Conservation (phyloP, 1,140 invertebrate species). For the Orussus abietinus region DNA sequence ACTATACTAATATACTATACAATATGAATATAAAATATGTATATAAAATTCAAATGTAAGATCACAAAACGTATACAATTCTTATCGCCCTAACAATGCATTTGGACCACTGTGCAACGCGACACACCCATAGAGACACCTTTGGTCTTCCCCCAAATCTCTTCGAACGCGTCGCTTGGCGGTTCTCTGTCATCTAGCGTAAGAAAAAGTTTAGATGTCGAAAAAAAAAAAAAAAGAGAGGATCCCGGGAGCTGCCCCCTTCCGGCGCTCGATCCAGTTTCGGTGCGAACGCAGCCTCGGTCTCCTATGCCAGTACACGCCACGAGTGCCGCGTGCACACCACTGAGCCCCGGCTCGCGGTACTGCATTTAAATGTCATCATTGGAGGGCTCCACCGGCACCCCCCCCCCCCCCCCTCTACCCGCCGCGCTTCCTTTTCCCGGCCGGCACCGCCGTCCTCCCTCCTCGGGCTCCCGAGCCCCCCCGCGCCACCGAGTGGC, state of each 20-base stretch:
- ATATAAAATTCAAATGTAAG: too few species aligned
- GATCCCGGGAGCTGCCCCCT: neutral
- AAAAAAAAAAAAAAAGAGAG: constrained; percentile 7
- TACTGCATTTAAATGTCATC: constrained; percentile 57
- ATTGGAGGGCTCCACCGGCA: constrained; percentile 47
- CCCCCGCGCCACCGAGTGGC: constrained; percentile 26
- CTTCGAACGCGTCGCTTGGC: too few species aligned
- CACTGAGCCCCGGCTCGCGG: constrained; percentile 48
- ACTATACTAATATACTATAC: too few species aligned
- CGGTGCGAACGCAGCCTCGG: neutral
- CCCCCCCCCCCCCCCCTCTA: neutral
- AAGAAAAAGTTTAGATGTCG: neutral
- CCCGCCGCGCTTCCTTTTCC: neutral
- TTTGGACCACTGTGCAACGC: too few species aligned
- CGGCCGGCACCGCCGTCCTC: constrained; percentile 30
- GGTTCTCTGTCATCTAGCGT: too few species aligned
- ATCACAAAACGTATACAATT: too few species aligned
- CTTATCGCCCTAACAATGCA: too few species aligned
- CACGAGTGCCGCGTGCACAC: too few species aligned
- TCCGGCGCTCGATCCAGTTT: constrained; percentile 3
- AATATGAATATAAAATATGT: too few species aligned
- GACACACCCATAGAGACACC: too few species aligned
- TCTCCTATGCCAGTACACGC: constrained; percentile 23
- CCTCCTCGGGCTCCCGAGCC: constrained; percentile 40
- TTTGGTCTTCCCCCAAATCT: too few species aligned